phyloP scores from a whole-genome alignment of 2,113 vertebrate genomes.

The Nannospalax galili region DNA sequence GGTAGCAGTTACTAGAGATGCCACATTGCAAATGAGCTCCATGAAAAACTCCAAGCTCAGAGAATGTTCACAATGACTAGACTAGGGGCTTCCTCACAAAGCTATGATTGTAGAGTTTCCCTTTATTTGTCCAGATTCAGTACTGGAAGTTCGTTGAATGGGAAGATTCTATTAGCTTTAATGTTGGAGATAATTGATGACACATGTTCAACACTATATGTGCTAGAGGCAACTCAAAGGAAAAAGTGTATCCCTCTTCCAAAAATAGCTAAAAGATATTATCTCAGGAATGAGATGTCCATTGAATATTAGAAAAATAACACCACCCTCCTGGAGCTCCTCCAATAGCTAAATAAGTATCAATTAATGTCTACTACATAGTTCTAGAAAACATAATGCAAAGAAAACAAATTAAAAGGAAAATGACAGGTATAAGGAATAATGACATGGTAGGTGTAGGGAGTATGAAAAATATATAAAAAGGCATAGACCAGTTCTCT shows the following conservation, averaged over 20 bases:
- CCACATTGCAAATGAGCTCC: neutral
- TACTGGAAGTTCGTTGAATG: neutral
- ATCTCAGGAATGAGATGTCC: neutral
- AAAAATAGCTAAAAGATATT: too few species aligned
- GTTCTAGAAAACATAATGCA: neutral
- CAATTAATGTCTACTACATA: neutral
- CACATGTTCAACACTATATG: neutral
- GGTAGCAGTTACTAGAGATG: neutral
- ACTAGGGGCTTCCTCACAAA: neutral
- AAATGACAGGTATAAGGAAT: too few species aligned
- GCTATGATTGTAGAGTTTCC: neutral
- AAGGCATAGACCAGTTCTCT: too few species aligned
- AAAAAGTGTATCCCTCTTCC: neutral
- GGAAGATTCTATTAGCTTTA: neutral
- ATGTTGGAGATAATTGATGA: slow-evolving; percentile 2
- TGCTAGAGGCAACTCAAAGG: neutral
- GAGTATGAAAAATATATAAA: too few species aligned
- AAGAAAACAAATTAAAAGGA: neutral
- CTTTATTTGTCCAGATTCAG: neutral
- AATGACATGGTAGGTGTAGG: too few species aligned
- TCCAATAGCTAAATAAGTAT: neutral
- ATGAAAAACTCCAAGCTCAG: neutral
- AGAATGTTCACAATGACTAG: neutral
- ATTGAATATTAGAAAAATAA: neutral
- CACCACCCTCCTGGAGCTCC: neutral